Percentiles rank a stretch among this genome's conserved stretches.
phyloP scores from a whole-genome alignment of 2,113 vertebrate genomes.

The Cairina moschata region DNA sequence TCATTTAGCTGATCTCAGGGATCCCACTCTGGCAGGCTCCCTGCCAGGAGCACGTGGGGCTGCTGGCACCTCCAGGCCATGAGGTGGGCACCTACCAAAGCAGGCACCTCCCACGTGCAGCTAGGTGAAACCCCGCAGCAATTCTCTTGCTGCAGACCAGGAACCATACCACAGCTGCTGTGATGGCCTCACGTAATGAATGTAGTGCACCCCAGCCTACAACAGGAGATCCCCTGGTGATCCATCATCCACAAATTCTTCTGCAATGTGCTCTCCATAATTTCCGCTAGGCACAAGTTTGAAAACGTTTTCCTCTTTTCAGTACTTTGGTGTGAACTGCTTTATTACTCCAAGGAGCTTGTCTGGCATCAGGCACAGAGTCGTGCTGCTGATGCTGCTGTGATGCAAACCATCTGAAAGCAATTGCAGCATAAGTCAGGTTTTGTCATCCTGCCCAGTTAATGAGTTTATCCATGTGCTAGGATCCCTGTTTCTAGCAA shows the following conservation, averaged over 20 bases:
- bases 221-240: neutral
- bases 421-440: neutral
- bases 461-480: neutral
- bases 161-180: neutral
- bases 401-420: neutral
- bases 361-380: neutral
- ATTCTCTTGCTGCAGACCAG: neutral
- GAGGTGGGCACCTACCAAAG: no score
- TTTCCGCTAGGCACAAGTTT: neutral
- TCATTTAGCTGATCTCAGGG: no score
- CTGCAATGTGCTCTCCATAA: accelerated
- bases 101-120: no score
- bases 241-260: neutral
- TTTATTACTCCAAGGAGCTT: neutral
- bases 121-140: no score
- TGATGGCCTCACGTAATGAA: accelerated
- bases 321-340: neutral
- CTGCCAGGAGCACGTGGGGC: no score
- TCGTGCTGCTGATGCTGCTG: neutral
- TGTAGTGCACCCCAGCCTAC: neutral
- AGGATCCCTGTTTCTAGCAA: neutral
- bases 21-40: no score
- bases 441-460: neutral
- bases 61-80: no score
- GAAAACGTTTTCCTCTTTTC: neutral